Evolutionary conservation across 2,113 vertebrate genomes (phyloP), one percentile per base, ranked within the genome.

Genomic region (Rousettus leschenaultii): DNA sequence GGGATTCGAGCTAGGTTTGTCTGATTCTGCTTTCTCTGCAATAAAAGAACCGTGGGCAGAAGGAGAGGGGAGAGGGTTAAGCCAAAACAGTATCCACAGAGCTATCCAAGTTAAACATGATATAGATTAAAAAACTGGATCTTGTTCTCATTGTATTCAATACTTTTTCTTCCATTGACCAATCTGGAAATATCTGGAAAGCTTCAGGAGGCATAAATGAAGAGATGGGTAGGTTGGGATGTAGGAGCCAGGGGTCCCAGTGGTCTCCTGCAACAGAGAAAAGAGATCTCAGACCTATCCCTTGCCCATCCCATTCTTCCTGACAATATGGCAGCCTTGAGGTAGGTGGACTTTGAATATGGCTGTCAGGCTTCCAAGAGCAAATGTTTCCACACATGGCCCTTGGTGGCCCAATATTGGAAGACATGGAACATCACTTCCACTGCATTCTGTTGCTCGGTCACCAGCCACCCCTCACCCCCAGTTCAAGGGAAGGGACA

Each of bases 41-140:
- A 6, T 22, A 28, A 10, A 12, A 28, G 28, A 28, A 3, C 6
- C 0, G 0, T 2, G 0, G 63, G 18, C 8, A 18, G 63, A 26
- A 28, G 21, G 26, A 4, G 28, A 0, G 3, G 30, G 28, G 1
- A 21, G 13, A 45, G 3, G 48, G 35, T n/a, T 28, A 7, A 15
- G 18, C 30, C 57, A 14, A 16, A 30, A 21, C 1, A 14, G 18
- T 10, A 3, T 0, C 33, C 2, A 11, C 15, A 26, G 10, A 33
- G 61, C 21, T 15, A 9, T 4, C 2, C 61, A 18, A 7, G 30
- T 15, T 7, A 12, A 19, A 59, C 12, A 38, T 51, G 30, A 6
- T 3, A 6, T 0, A 19, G 48, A 9, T 33, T 14, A 57, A 51
- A 45, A 83, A 12, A 5, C 22, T 11, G 59, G 68, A 6, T n/a